Evolutionary conservation across 1,140 invertebrate genomes (phyloP).

Genomic region (Bombus confusus): DNA sequence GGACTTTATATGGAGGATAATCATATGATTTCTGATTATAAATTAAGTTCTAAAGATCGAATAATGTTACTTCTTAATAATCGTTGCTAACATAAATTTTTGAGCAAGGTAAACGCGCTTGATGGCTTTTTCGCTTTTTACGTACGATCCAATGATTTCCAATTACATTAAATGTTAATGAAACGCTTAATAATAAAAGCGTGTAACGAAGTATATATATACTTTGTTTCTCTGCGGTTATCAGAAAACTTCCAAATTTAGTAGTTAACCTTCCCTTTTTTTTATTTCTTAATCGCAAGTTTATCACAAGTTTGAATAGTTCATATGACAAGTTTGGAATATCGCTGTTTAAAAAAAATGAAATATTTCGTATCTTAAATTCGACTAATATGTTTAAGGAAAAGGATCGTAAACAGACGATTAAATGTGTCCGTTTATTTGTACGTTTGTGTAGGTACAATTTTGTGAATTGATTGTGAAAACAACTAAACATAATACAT

Average conservation of each 20-base stretch:
- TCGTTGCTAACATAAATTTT: background rate
- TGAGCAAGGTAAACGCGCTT: too few relatives aligned
- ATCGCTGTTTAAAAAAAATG: background rate
- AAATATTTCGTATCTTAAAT: background rate
- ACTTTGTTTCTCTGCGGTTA: background rate
- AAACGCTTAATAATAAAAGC: background rate
- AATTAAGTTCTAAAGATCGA: constrained; percentile 32
- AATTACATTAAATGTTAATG: too few relatives aligned
- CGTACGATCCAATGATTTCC: too few relatives aligned
- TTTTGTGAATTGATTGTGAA: background rate
- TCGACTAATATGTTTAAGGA: background rate
- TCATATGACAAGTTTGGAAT: background rate
- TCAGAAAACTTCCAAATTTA: background rate
- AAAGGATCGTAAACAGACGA: background rate
- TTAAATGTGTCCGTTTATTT: constrained; percentile 26
- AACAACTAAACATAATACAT: constrained; percentile 12
- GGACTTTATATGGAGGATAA: constrained; percentile 49
- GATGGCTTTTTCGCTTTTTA: too few relatives aligned
- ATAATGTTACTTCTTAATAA: constrained; percentile 37
- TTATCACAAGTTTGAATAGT: background rate
- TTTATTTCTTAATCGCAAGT: background rate
- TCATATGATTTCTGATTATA: constrained; percentile 53
- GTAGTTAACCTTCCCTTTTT: background rate
- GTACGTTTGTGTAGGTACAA: background rate
- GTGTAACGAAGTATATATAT: background rate